These are phyloP conservation scores for Junonia oenone DNA, from an alignment of 2,888 invertebrate genomes.

Conservation along the genomic window DNA sequence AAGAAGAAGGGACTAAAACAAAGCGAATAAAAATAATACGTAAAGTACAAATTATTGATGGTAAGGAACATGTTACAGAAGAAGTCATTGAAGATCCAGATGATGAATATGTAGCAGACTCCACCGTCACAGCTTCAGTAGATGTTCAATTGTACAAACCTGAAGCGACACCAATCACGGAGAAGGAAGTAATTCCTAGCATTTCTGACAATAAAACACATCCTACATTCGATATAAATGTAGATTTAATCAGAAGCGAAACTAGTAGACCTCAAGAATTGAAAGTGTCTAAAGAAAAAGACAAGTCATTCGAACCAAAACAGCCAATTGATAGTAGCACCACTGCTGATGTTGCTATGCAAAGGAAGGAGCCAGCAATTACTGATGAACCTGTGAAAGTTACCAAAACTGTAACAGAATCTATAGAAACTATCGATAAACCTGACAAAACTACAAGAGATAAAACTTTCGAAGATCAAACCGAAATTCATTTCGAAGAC, in stretches of 20 bases:
- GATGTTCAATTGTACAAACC: neutral
- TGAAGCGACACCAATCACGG: neutral
- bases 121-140: slow-evolving; percentile 6
- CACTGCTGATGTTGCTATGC: too few relatives aligned
- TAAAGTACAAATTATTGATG: slow-evolving; percentile 86
- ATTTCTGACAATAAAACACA: neutral
- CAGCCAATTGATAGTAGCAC: neutral
- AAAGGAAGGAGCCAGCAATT: neutral
- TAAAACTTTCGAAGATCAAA: neutral
- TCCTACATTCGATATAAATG: neutral
- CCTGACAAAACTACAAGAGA: neutral
- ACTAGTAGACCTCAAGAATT: neutral
- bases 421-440: neutral
- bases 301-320: neutral
- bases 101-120: slow-evolving; percentile 48
- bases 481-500: neutral
- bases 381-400: neutral
- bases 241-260: neutral
- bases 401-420: neutral
- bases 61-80: slow-evolving; percentile 88
- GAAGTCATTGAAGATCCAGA: slow-evolving; percentile 90
- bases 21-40: slow-evolving; percentile 81
- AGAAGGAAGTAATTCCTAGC: neutral
- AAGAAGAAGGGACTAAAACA: slow-evolving; percentile 48
- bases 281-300: neutral